These are phyloP conservation scores for Platysteira castanea DNA, from an alignment of 2,113 vertebrate species.

Conservation along the genomic window DNA sequence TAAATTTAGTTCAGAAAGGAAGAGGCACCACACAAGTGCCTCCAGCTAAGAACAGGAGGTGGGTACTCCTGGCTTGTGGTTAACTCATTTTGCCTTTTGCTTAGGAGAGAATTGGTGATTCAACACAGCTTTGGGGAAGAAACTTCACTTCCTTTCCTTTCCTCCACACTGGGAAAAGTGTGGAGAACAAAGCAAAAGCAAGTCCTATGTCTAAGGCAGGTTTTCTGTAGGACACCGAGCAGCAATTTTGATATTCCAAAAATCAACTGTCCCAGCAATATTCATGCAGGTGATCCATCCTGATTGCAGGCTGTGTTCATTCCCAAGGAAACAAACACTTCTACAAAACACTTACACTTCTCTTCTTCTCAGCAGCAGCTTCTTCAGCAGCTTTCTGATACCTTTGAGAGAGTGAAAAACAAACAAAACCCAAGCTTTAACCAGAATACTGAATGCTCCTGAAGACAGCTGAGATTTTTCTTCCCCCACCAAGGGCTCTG, in stretches of 20 bases:
- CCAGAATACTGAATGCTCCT: neutral
- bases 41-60: constrained; percentile 39
- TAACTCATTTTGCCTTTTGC: neutral
- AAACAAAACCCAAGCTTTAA: neutral
- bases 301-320: neutral
- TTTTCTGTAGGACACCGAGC: neutral
- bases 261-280: neutral
- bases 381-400: constrained; percentile 83
- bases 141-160: constrained; percentile 2
- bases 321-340: constrained; percentile 19
- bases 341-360: constrained; percentile 69
- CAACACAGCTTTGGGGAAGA: constrained; percentile 33
- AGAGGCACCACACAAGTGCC: neutral
- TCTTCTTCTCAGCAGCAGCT: constrained; percentile 73
- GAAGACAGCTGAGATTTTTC: neutral
- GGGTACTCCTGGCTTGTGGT: neutral
- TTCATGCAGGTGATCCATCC: neutral
- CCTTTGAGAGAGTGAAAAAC: constrained; percentile 47
- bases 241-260: neutral
- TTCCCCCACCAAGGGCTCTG: neutral
- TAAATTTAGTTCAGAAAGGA: neutral
- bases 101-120: neutral
- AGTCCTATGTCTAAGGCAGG: neutral
- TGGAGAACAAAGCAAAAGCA: neutral
- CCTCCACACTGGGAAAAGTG: neutral